Percentiles rank a stretch among this genome's conserved stretches.
These are phyloP conservation scores for Tyrannus savana DNA, from an alignment of 2,113 vertebrate genomes.

Conservation along the genomic window DNA sequence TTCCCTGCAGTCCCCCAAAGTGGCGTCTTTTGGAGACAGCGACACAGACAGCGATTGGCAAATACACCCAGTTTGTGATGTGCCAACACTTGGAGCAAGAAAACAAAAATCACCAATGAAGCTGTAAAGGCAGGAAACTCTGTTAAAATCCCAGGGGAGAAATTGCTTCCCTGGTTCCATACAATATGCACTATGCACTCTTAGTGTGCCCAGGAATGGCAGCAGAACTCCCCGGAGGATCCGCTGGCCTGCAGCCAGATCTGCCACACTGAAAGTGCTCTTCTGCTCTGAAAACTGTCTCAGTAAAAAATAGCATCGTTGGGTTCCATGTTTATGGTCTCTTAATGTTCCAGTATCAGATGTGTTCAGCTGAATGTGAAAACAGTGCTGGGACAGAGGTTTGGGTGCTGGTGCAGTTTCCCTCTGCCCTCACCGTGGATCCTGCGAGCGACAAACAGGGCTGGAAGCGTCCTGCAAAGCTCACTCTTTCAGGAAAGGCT, in stretches of 20 bases:
- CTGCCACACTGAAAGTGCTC: background rate
- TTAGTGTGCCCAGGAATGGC: background rate
- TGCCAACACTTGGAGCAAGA: background rate
- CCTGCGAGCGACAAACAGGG: fast-evolving
- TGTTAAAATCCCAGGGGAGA: constrained; percentile 26
- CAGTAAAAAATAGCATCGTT: background rate
- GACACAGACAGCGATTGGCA: background rate
- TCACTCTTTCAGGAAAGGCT: fast-evolving
- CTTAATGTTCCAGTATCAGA: background rate
- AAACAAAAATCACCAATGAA: constrained; percentile 25
- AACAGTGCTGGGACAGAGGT: background rate
- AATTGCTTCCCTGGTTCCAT: constrained; percentile 3
- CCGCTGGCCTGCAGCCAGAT: background rate
- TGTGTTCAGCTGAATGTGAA: background rate
- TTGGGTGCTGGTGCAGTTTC: background rate
- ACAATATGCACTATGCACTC: background rate
- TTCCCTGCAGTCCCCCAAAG: background rate
- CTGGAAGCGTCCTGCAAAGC: background rate
- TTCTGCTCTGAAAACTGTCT: background rate
- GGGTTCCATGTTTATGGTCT: background rate
- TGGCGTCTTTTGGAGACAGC: background rate
- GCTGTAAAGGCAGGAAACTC: background rate
- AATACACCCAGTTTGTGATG: background rate
- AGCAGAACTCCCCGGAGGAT: background rate
- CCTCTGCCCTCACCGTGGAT: background rate